phyloP scores from a whole-genome alignment of 2,113 vertebrate genomes.

The Panurus biarmicus region DNA sequence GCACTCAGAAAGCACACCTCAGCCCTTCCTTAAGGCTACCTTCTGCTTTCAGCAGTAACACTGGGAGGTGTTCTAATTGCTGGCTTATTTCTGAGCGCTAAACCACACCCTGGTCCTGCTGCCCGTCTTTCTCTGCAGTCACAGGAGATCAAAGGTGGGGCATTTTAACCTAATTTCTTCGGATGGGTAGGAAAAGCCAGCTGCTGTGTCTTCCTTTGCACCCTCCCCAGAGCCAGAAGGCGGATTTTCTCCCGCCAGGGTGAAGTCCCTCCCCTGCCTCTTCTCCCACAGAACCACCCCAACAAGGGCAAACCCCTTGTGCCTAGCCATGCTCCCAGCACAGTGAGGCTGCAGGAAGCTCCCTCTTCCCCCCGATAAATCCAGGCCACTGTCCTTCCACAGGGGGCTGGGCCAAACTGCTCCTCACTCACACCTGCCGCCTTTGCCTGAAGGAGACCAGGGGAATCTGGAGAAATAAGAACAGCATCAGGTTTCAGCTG shows the following conservation, averaged over 20 bases:
- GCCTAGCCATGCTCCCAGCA: not conserved
- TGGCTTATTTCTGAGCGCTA: not conserved
- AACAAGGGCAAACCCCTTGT: rapidly evolving
- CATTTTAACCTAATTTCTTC: not conserved
- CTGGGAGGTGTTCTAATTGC: not conserved
- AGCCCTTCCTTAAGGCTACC: not conserved
- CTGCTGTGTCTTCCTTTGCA: not conserved
- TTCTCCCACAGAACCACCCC: not conserved
- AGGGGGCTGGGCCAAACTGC: not conserved
- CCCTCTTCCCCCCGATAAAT: not conserved
- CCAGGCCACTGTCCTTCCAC: rapidly evolving
- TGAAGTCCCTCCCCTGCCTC: not conserved
- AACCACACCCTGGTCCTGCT: not conserved
- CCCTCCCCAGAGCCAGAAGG: not conserved
- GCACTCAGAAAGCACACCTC: rapidly evolving
- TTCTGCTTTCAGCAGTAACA: not conserved
- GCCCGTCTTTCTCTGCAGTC: not conserved
- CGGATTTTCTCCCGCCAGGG: not conserved
- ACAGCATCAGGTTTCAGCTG: rapidly evolving
- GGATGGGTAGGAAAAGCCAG: not conserved
- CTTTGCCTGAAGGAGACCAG: rapidly evolving
- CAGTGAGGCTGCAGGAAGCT: not conserved
- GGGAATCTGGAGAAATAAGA: not conserved
- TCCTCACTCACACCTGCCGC: not conserved
- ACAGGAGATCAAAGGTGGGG: not conserved